Percentiles rank a stretch among this genome's conserved stretches.
Conservation (phyloP, 2,797 vertebrate genomes). For the Tauraco hartlaubi region DNA sequence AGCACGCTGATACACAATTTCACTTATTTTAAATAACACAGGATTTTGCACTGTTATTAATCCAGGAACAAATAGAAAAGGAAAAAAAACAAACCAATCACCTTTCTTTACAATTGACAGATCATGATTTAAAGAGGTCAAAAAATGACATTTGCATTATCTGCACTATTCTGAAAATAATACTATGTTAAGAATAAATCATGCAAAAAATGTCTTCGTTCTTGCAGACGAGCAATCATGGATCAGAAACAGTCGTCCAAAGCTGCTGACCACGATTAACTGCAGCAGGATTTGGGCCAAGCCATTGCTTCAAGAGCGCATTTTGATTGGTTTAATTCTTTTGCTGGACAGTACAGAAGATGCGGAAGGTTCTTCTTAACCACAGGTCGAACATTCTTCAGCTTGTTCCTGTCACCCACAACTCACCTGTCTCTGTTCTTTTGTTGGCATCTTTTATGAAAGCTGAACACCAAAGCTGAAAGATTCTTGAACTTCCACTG, state of each 20-base stretch:
- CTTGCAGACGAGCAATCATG: rapidly evolving
- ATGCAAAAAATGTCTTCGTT: neutral
- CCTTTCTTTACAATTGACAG: neutral
- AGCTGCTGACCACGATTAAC: neutral
- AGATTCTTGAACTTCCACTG: neutral
- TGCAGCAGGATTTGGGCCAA: neutral
- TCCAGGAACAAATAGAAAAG: neutral
- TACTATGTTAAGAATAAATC: neutral
- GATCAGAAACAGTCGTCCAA: neutral
- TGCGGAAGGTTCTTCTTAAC: neutral
- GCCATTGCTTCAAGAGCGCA: rapidly evolving
- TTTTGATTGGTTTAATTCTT: neutral
- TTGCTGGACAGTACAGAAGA: neutral
- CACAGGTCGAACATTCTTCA: neutral
- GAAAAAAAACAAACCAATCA: neutral
- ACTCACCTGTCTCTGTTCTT: neutral
- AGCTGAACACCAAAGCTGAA: neutral
- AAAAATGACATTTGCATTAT: neutral
- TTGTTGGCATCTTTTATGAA: neutral
- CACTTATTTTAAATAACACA: neutral
- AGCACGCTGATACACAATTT: neutral
- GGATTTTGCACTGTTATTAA: neutral
- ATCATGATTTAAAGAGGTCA: neutral
- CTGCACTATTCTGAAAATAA: neutral
- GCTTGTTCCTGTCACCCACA: neutral